Evolutionary conservation across 2,888 invertebrate species (phyloP).

Genomic region (Acronicta aceris): DNA sequence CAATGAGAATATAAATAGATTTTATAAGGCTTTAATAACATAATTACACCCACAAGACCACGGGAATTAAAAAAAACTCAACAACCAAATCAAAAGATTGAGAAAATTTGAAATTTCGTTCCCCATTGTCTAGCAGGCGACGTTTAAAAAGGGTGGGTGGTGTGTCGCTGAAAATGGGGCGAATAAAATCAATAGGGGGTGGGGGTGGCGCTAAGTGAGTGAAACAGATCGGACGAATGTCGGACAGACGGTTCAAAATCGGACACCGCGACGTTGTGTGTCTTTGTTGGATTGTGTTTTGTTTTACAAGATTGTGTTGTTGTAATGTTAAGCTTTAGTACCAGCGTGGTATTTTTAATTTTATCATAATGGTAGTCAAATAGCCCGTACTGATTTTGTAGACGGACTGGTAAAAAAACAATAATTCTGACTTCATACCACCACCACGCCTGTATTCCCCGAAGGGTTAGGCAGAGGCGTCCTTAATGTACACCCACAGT

Average conservation of each 20-base stretch:
- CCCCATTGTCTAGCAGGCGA: constrained; percentile 76
- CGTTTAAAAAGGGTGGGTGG: constrained; percentile 74
- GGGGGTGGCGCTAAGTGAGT: constrained; percentile 69
- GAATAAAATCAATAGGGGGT: constrained; percentile 81
- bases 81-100: constrained; percentile 7
- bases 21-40: no score
- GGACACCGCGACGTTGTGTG: constrained; percentile 51
- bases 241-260: constrained; percentile 54
- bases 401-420: no score
- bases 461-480: no score
- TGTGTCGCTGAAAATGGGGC: constrained; percentile 71
- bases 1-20: no score
- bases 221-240: constrained; percentile 72
- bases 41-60: background rate
- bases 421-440: no score
- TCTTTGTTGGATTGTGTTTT: constrained; percentile 25
- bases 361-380: no score
- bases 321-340: no score
- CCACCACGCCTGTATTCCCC: no score
- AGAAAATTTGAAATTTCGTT: constrained; percentile 58
- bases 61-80: background rate
- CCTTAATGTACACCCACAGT: no score
- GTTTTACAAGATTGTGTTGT: constrained; percentile 15
- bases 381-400: no score
- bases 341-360: no score